A percentile compares a stretch with the other conserved stretches of the same genome.
phyloP scores from a whole-genome alignment of 1,140 invertebrate species.

The Drosophila nikananu region DNA sequence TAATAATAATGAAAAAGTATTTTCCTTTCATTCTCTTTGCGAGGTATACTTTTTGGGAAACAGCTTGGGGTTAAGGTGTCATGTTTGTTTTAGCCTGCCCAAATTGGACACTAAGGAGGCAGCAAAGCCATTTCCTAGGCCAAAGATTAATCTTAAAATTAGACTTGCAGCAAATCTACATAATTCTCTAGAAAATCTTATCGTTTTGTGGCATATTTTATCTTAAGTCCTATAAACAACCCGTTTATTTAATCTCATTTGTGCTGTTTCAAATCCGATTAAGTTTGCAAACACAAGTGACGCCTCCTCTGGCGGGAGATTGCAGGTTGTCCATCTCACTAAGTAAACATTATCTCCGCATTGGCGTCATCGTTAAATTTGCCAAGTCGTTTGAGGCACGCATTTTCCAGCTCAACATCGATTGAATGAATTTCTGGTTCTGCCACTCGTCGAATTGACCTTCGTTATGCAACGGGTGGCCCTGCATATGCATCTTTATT shows the following conservation, averaged over 20 bases:
- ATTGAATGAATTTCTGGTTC: constrained; percentile 11
- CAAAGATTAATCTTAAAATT: not conserved
- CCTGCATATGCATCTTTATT: constrained; percentile 9
- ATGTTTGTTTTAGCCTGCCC: constrained; percentile 33
- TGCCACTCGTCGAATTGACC: constrained; percentile 24
- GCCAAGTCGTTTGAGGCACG: not conserved
- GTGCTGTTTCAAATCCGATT: constrained; percentile 10
- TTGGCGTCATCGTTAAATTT: constrained; percentile 2
- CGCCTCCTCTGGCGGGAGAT: constrained; percentile 1
- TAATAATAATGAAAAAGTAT: constrained; percentile 66
- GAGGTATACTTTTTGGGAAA: constrained; percentile 15
- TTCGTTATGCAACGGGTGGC: constrained; percentile 33
- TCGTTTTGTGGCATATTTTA: not conserved
- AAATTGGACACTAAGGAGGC: constrained; percentile 23
- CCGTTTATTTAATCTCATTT: not conserved
- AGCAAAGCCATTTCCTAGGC: not conserved
- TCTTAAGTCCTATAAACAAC: not conserved
- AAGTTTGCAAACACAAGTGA: constrained; percentile 15
- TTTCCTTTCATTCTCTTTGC: constrained; percentile 15
- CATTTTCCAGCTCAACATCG: not conserved
- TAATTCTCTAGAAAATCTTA: not conserved
- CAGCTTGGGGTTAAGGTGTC: constrained; percentile 36
- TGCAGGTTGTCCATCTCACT: constrained; percentile 25
- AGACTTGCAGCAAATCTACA: too few relatives aligned
- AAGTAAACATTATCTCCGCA: constrained; percentile 17